Conservation (phyloP, 2,113 vertebrate genomes). For the Hipposideros armiger region DNA sequence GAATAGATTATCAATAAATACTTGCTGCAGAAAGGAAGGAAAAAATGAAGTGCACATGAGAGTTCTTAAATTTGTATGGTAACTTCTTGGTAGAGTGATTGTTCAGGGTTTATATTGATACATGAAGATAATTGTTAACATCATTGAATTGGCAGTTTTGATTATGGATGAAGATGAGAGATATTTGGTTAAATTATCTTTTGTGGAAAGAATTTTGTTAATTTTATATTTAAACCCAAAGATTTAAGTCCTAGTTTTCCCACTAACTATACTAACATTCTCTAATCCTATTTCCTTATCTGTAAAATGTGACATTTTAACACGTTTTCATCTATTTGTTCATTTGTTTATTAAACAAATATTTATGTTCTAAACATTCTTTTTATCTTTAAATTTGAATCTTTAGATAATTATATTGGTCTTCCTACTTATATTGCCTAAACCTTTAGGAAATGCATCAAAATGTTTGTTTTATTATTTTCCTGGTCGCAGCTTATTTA, state of each 20-base stretch:
- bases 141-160: neutral
- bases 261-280: neutral
- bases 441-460: conserved; percentile 12
- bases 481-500: neutral
- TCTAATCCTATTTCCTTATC: neutral
- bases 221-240: neutral
- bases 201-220: neutral
- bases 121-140: conserved; percentile 31
- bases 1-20: neutral
- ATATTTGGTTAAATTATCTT: conserved; percentile 32
- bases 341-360: neutral
- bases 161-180: neutral
- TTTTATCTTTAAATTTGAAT: conserved; percentile 36
- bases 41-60: neutral
- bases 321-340: neutral
- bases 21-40: conserved; percentile 17
- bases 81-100: neutral
- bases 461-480: conserved; percentile 30
- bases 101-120: neutral
- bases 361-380: neutral
- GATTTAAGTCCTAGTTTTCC: neutral
- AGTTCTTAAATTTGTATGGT: neutral
- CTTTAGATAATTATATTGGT: neutral
- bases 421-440: neutral
- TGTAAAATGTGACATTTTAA: conserved; percentile 43